Base-by-base conservation (phyloP, 2,888 invertebrate species). In the Perithous albicinctus region DNA sequence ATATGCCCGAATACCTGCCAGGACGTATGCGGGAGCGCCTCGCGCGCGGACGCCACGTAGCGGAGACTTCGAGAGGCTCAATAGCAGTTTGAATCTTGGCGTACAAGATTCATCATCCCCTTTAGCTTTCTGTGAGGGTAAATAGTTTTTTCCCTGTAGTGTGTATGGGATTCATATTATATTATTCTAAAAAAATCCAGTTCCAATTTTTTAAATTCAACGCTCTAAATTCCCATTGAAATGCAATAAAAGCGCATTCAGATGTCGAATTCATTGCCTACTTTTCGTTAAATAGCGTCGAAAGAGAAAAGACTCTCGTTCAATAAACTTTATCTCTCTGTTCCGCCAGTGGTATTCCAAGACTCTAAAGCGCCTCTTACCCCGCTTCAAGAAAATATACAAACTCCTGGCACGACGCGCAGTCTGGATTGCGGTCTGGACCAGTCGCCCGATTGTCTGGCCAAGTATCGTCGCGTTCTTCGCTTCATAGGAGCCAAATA, bases 391-490 rank as follows among this genome's bases (percentile, higher is more conserved):
- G 8, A 3, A 20, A 12, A 10, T 20, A 43, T 18, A 29, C 12
- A 20, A 73, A 82, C 72, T 78, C 18, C 73, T 84, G 84, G 84
- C 84, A 82, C 84, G 82, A 75, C 80, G 59, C 78, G 59, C 56
- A 26, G 82, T 84, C 74, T 82, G 56, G 43, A 70, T 70, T 70
- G 66, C 48, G 54, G 41, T 54, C 56, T 38, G 80, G 77, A 74
- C 76, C 75, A 75, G 89, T 85, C 86, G 90, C 90, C 90, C 80
- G 86, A 72, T 78, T 88, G 90, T 90, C 90, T 90, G 87, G 90
- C 90, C 90, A 90, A 90, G 80, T 87, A 61, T 38, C 38, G 20
- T 4, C 18, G 41, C 12, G n/a, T 41, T 38, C 61, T 61, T 61
- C 41, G 38, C 20, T 8, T 7, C 20, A n/a, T n/a, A 15, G 12